phyloP scores from a whole-genome alignment of 2,113 vertebrate species.

The Seriola dumerili region DNA sequence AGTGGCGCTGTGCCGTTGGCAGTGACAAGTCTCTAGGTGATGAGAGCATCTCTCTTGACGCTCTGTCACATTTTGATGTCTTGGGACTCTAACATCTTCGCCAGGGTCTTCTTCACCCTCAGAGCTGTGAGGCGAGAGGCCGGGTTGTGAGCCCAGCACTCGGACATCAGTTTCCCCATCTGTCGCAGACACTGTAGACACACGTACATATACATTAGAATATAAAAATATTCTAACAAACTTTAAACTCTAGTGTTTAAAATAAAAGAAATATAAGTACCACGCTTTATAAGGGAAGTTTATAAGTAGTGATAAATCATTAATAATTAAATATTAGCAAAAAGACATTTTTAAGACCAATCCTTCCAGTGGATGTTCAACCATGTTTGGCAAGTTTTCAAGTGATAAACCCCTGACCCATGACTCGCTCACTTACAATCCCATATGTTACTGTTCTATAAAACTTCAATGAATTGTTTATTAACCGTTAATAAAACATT shows the following conservation, averaged over 20 bases:
- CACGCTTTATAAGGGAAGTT: background rate
- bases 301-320: background rate
- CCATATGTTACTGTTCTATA: background rate
- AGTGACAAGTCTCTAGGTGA: constrained; percentile 59
- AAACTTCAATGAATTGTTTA: background rate
- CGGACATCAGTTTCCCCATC: constrained; percentile 97
- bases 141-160: constrained; percentile 97
- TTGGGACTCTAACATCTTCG: constrained; percentile 97
- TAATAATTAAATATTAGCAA: background rate
- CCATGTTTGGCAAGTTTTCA: background rate
- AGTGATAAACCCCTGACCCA: background rate
- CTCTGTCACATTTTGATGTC: constrained; percentile 95
- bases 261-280: background rate
- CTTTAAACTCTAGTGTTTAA: background rate
- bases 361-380: too few relatives aligned
- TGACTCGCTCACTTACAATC: background rate
- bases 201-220: background rate
- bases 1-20: constrained; percentile 52
- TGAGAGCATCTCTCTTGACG: constrained; percentile 30
- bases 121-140: constrained; percentile 95
- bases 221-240: background rate
- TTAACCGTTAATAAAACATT: background rate
- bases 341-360: background rate
- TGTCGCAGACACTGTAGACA: constrained; percentile 91
- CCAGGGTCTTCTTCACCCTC: constrained; percentile 96